Percentiles rank a stretch among this genome's conserved stretches.
Evolutionary conservation across 2,797 vertebrate genomes (phyloP).

Genomic region (Notoglanidium macrostoma): DNA sequence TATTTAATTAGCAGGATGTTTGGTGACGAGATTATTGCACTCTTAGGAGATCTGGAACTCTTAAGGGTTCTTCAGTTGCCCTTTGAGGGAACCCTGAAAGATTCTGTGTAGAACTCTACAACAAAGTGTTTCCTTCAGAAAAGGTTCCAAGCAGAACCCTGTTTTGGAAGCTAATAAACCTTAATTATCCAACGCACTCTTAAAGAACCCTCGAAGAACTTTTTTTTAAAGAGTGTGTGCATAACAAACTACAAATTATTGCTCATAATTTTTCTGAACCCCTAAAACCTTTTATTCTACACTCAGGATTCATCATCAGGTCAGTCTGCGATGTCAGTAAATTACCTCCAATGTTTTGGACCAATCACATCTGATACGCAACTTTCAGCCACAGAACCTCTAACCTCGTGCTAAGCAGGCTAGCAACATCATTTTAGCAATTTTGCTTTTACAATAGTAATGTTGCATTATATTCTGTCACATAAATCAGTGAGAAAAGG

Average conservation of each 20-base stretch:
- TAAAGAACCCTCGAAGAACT: neutral
- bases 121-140: neutral
- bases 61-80: neutral
- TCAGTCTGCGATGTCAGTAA: neutral
- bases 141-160: neutral
- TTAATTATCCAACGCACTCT: neutral
- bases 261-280: neutral
- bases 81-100: neutral
- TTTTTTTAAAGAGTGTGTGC: neutral
- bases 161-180: neutral
- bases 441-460: neutral
- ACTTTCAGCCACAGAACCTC: neutral
- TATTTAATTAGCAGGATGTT: neutral
- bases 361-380: neutral
- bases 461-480: neutral
- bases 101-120: neutral
- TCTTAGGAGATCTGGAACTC: neutral
- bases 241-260: neutral
- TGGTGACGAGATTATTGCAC: too few relatives aligned
- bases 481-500: neutral
- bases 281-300: neutral
- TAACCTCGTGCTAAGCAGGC: neutral
- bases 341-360: neutral
- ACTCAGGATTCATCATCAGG: neutral
- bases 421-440: neutral